Evolutionary conservation across 2,113 vertebrate genomes (phyloP), one percentile per base, ranked within the genome.

Genomic region (Neoarius graeffei): DNA sequence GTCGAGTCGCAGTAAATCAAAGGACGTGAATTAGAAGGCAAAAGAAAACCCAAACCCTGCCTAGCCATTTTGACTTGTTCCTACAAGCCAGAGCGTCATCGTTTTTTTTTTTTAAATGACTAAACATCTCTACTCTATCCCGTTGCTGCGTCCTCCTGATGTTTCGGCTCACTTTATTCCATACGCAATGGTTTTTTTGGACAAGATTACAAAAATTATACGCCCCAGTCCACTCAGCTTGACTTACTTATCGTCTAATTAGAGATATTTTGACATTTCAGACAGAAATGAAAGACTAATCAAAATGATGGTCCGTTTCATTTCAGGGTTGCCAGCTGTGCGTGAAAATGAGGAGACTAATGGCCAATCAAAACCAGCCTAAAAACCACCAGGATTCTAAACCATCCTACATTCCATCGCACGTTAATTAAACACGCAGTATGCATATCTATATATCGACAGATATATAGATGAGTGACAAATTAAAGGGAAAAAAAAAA

Each of bases 41-140:
- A 35, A 56, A 81, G 13, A 30, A 81, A 81, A 81, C 57, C 25
- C 62, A 81, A 81, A 81, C 80, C 25, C 62, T 82, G 80, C 20
- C 59, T 42, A 23, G 59, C 62, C 80, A 82, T 60, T 62, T 48
- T 14, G 57, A 62, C 80, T 82, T 82, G 80, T 82, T 62, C 80
- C 59, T 82, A 82, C 80, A 62, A 82, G 80, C 80, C 35, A 42
- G 3, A 62, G 30, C 80, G 30, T 62, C 35, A 81, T 23, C 42
- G 35, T 9, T 82, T 82, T 82, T 82, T 42, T 42, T 42, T 42
- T 42, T 42, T 42, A 4, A 42, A 82, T 82, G 80, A 62, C 57
- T 59, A 14, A 82, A 82, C 80, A 82, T 30, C 30, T 62, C 20
- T 62, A 14, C 57, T 82, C 20, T 23, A 30, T 82, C 30, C 35